Evolutionary conservation across 2,888 invertebrate species (phyloP), one percentile per base, ranked within the genome.

Genomic region (Chrysina gloriosa): DNA sequence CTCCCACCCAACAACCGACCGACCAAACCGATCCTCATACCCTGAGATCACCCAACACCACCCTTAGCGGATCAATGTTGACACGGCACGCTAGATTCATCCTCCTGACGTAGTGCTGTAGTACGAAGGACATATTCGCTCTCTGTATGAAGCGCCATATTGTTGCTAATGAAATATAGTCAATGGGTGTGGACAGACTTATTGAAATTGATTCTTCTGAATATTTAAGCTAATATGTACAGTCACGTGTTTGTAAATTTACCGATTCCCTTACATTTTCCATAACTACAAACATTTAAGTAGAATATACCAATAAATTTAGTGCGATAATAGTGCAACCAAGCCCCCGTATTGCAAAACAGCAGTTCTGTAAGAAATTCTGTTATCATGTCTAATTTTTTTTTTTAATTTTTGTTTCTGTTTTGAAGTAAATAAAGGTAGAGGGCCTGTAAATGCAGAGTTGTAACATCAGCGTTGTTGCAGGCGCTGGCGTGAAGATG

Each of bases 401-500:
- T 48, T 23, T 23, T 48, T 66, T 25, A 42, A 19, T 65, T 56
- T 56, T n/a, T n/a, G n/a, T n/a, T n/a, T n/a, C n/a, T n/a, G n/a
- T n/a, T n/a, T n/a, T n/a, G 29, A 61, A 65, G 27, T 63, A 31
- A 42, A 29, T 63, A 42, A 29, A 25, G 52, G 71, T 66, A 67
- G 61, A 70, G 72, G 74, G 72, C 75, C 77, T 78, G 76, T 75
- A 77, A 78, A 80, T 78, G 77, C 76, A 73, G 72, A 81, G 76
- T 75, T 78, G 72, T 77, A 75, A 78, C 75, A 78, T 80, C 77
- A 76, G 79, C 79, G 78, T 82, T 82, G 80, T 87, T 86, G 78
- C 88, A 92, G 92, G 92, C 90, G 92, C 91, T 90, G 92, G 92
- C 90, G 92, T 92, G 90, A 93, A 92, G 90, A 95, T 96, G 95